These are phyloP conservation scores for Agelas oroides DNA, from an alignment of 37 sponge, comb jelly and placozoan genomes.

Conservation along the genomic window DNA sequence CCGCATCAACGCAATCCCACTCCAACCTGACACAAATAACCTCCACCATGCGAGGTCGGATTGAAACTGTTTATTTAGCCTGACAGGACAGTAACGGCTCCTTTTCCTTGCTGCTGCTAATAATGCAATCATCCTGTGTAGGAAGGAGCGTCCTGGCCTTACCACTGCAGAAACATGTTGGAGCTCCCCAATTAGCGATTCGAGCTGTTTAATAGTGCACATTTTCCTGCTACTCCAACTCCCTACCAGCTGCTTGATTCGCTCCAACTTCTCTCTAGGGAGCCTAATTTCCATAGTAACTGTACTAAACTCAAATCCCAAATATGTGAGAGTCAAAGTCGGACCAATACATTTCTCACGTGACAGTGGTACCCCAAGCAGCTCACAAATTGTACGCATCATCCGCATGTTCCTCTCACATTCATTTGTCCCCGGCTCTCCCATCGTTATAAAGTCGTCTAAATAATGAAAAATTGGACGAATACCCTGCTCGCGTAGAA, in stretches of 20 bases:
- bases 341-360: conserved; percentile 52
- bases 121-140: not conserved
- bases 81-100: not conserved
- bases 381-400: not conserved
- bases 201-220: not conserved
- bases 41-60: not conserved
- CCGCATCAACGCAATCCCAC: not conserved
- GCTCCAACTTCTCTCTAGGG: conserved; percentile 44
- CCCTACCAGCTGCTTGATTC: not conserved
- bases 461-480: conserved; percentile 40
- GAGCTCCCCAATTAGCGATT: not conserved
- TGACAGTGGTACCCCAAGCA: conserved; percentile 49
- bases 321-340: conserved; percentile 12
- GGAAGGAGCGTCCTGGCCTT: not conserved
- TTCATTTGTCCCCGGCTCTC: not conserved
- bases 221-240: conserved; percentile 8
- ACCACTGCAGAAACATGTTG: conserved; percentile 1
- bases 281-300: conserved; percentile 3
- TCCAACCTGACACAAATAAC: not conserved
- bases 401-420: not conserved
- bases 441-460: conserved; percentile 15
- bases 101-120: not conserved
- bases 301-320: conserved; percentile 49
- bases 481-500: not conserved
- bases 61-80: not conserved